Conservation (phyloP, 2,888 invertebrate genomes). For the Tetanocera ferruginea region DNA sequence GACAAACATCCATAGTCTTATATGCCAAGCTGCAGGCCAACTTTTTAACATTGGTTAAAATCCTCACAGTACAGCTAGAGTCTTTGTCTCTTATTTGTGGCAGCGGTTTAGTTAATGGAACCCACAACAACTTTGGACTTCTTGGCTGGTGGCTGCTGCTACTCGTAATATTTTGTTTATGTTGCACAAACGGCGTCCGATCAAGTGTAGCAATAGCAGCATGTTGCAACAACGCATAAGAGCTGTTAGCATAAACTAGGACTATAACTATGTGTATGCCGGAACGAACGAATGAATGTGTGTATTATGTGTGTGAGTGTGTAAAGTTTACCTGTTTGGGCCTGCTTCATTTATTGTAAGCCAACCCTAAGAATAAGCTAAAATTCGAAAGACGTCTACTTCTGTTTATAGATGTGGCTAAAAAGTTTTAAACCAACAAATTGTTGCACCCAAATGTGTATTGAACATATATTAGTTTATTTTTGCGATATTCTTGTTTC, state of each 20-base stretch:
- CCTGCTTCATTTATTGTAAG: conserved; percentile 11
- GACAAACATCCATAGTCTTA: not conserved
- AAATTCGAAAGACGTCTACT: not conserved
- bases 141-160: not conserved
- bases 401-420: not conserved
- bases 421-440: conserved; percentile 10
- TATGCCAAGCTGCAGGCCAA: not conserved
- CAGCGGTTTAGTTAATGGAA: conserved; percentile 25
- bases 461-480: not conserved
- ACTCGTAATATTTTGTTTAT: not conserved
- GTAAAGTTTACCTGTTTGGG: not conserved
- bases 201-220: conserved; percentile 7
- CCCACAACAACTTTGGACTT: conserved; percentile 25
- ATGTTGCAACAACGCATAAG: conserved; percentile 11
- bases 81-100: not conserved
- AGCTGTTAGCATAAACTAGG: not conserved
- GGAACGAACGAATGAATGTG: not conserved
- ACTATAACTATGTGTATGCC: not conserved
- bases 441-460: conserved; percentile 24
- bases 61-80: not conserved
- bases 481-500: not conserved
- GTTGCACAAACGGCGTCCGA: not conserved
- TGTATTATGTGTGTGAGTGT: not conserved
- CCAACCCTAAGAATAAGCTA: conserved; percentile 14
- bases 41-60: not conserved